Base-by-base conservation (phyloP, 1,140 invertebrate species). In the Spodoptera litura region DNA sequence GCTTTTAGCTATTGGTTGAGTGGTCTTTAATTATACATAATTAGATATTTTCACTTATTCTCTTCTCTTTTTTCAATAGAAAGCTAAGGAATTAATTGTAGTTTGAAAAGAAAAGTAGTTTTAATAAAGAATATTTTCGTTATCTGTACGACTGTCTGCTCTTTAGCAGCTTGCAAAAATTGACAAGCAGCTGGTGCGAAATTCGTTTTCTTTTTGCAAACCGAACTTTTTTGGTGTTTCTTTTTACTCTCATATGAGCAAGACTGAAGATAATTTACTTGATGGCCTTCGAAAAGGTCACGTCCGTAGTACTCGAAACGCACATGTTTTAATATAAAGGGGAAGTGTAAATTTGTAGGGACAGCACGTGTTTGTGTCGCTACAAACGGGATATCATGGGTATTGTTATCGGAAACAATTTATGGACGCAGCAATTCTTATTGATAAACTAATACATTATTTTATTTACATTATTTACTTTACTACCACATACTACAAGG, bases 211-310 rank as follows among this genome's bases (percentile, higher is more conserved):
- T 64, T 44, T 66, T 66, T 66, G n/a, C 62, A 15, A n/a, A 4
- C 38, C 11, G 38, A 66, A 25, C 38, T 49, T 66, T 49, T 49
- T 49, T 44, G 62, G 62, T 4, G 38, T 15, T 4, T n/a, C 38
- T 66, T 66, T 66, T 66, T 49, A 49, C 38, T 66, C 15, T 62
- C 31, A 62, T 6, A 62, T 20, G 31, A 44, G 35, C 61, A 49
- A 66, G 38, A 20, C 38, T 15, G 38, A 66, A 25, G 2, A 66
- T 66, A 49, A 64, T 64, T 64, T 64, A 66, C 62, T 66, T 66
- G 62, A 66, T 66, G 62, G 62, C 62, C 62, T 66, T 66, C 62
- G 10, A 66, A 66, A 66, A 66, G 62, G 62, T 66, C 62, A 49
- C 49, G 62, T 49, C 38, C 62, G 62, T 49, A 66, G 61, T 64